Conservation (phyloP, 2,888 invertebrate genomes). For the Mimachlamys varia region DNA sequence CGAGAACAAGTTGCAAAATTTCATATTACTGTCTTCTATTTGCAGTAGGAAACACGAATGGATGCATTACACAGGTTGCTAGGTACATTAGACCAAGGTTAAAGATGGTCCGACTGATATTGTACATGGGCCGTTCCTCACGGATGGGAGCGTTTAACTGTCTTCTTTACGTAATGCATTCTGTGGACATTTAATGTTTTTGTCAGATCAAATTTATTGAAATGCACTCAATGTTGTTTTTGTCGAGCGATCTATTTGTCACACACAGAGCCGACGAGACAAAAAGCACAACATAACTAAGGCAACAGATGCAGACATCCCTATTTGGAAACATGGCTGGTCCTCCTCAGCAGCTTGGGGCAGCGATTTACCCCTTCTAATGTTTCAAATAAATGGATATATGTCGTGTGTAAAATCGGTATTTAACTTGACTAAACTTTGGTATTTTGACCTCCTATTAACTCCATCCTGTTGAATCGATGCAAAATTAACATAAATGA, state of each 20-base stretch:
- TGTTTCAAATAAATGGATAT: constrained; percentile 41
- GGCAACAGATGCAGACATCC: background rate
- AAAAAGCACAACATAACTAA: background rate
- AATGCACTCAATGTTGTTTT: constrained; percentile 36
- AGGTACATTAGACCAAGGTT: background rate
- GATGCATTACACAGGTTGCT: background rate
- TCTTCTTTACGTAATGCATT: constrained; percentile 31
- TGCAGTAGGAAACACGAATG: background rate
- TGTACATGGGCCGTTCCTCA: background rate
- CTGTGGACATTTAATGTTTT: constrained; percentile 27
- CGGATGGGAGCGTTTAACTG: background rate
- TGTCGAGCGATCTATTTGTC: constrained; percentile 14
- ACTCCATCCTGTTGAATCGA: constrained; percentile 32
- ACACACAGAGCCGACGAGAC: constrained; percentile 15
- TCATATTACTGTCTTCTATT: background rate
- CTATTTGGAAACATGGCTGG: background rate
- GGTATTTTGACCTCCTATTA: constrained; percentile 39
- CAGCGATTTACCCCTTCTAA: constrained; percentile 12
- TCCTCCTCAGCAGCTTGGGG: background rate
- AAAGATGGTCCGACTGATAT: background rate
- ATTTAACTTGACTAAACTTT: constrained; percentile 42
- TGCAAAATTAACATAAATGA: constrained; percentile 34
- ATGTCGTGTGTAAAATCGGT: constrained; percentile 39
- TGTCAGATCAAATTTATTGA: constrained; percentile 36
- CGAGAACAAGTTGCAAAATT: constrained; percentile 6